Evolutionary conservation across 2,113 vertebrate species (phyloP).

Genomic region (Gallinago media): DNA sequence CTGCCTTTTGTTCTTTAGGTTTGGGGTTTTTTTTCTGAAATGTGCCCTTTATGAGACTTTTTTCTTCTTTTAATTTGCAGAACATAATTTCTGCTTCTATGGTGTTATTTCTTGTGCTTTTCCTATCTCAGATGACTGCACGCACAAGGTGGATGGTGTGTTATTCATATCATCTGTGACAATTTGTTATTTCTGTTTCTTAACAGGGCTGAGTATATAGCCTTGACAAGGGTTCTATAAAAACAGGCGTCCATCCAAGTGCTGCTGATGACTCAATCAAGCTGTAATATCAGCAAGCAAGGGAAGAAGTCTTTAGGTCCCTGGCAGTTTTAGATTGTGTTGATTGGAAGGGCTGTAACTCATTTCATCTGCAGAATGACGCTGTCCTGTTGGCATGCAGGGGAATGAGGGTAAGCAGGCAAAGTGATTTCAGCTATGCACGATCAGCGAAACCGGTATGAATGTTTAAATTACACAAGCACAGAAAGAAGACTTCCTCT

Average conservation of each 20-base stretch:
- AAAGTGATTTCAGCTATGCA: constrained; percentile 9
- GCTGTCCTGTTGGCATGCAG: constrained; percentile 9
- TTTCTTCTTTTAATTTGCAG: not conserved
- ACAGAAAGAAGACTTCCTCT: not conserved
- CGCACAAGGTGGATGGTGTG: not conserved
- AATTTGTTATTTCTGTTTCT: constrained; percentile 23
- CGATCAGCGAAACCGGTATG: not conserved
- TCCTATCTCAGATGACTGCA: not conserved
- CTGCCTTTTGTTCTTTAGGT: not conserved
- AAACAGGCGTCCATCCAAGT: not conserved
- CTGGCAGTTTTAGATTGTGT: not conserved
- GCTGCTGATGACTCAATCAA: constrained; percentile 37
- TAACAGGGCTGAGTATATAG: not conserved
- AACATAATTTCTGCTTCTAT: not conserved
- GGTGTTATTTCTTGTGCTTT: not conserved
- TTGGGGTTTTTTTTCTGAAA: not conserved
- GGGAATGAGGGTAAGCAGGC: not conserved
- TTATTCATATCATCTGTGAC: not conserved
- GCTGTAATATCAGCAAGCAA: not conserved
- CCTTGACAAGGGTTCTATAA: not conserved
- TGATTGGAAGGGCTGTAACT: constrained; percentile 30
- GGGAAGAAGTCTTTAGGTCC: not conserved
- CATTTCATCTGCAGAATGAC: constrained; percentile 19
- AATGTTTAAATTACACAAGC: not conserved
- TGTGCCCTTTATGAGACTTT: not conserved